These are phyloP conservation scores for Abrostola tripartita DNA, from an alignment of 2,888 invertebrate species.

Conservation along the genomic window DNA sequence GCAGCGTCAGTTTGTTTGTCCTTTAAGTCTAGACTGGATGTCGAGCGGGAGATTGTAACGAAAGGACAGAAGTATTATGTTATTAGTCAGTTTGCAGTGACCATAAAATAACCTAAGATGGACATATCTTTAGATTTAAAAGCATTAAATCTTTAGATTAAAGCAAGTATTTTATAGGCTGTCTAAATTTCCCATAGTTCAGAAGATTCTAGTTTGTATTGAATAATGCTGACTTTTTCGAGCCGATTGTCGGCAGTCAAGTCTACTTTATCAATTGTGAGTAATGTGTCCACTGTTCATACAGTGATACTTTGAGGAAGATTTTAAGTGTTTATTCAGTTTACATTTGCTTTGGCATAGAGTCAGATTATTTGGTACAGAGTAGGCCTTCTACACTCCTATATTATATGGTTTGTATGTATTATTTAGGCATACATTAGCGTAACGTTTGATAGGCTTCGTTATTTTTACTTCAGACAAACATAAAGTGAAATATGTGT, in stretches of 20 bases:
- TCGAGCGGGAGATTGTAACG: constrained; percentile 7
- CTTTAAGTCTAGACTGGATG: constrained; percentile 50
- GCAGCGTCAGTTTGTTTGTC: constrained; percentile 43
- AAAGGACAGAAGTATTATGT: constrained; percentile 14
- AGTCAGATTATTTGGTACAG: background rate
- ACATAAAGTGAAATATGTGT: too few species aligned
- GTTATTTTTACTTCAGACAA: constrained; percentile 32
- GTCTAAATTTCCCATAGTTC: too few species aligned
- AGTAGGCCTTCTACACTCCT: constrained; percentile 16
- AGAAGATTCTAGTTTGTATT: too few species aligned
- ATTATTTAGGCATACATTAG: constrained; percentile 40
- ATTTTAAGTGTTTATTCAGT: background rate
- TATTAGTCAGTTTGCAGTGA: too few species aligned
- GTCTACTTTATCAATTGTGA: too few species aligned
- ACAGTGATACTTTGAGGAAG: background rate
- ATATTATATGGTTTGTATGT: background rate
- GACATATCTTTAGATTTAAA: too few species aligned
- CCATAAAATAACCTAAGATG: too few species aligned
- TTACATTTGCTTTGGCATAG: background rate
- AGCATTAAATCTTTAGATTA: too few species aligned
- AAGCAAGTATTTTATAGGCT: too few species aligned
- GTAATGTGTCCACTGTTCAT: too few species aligned
- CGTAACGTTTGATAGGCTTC: constrained; percentile 22
- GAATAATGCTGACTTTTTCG: too few species aligned
- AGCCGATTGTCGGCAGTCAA: too few species aligned